Evolutionary conservation across 2,888 invertebrate genomes (phyloP).

Genomic region (Amiota mariae): DNA sequence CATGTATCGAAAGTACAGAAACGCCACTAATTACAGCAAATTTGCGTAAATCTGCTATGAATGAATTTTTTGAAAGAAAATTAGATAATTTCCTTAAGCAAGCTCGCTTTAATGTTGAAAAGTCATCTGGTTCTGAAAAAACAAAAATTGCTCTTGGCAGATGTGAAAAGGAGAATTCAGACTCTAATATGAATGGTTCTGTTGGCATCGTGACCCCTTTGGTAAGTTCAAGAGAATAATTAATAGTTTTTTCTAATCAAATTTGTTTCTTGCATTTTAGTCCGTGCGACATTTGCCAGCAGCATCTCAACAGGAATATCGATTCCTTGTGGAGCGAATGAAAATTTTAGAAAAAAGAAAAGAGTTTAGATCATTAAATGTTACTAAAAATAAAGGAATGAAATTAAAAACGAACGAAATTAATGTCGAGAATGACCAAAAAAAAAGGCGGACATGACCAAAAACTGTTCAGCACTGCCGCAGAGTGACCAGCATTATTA

Average conservation of each 20-base stretch:
- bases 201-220: conserved; percentile 54
- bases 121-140: not conserved
- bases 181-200: not conserved
- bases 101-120: conserved; percentile 61
- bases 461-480: too few relatives aligned
- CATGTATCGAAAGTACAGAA: conserved; percentile 43
- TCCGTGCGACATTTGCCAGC: conserved; percentile 72
- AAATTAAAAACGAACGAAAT: not conserved
- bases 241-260: conserved; percentile 20
- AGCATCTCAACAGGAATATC: conserved; percentile 72
- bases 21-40: conserved; percentile 31
- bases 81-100: conserved; percentile 69
- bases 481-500: too few relatives aligned
- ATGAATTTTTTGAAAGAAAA: conserved; percentile 67
- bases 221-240: conserved; percentile 55
- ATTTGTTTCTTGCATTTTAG: conserved; percentile 46
- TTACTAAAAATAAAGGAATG: conserved; percentile 35
- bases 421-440: too few relatives aligned
- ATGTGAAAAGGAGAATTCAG: not conserved
- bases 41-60: conserved; percentile 55
- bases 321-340: conserved; percentile 71
- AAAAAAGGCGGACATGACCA: too few relatives aligned
- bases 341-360: conserved; percentile 69
- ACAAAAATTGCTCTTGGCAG: not conserved
- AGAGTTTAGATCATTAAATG: conserved; percentile 31